phyloP scores from a whole-genome alignment of 2,888 invertebrate species.

The Deroplatys truncata region DNA sequence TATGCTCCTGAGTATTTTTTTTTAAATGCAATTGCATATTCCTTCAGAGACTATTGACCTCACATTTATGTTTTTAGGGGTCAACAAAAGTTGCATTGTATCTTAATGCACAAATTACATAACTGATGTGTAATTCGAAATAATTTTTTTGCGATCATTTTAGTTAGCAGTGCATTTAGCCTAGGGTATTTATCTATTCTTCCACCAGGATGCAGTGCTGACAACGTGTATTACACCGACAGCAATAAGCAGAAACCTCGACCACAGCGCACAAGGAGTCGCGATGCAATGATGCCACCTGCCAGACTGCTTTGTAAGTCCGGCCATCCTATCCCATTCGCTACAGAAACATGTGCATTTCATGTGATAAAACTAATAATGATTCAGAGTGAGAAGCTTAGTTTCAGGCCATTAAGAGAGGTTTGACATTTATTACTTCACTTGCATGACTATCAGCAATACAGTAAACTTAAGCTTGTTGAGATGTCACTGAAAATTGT shows the following conservation, averaged over 20 bases:
- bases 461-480: background rate
- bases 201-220: conserved; percentile 26
- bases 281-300: conserved; percentile 18
- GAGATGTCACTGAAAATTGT: background rate
- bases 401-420: background rate
- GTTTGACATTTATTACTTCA: background rate
- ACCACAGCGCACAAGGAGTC: conserved; percentile 22
- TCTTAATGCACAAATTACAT: too few relatives aligned
- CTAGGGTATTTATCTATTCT: background rate
- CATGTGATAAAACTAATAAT: background rate
- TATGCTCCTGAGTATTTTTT: too few relatives aligned
- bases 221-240: conserved; percentile 16
- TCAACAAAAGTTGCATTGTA: too few relatives aligned
- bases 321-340: background rate
- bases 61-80: too few relatives aligned
- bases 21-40: too few relatives aligned
- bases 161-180: background rate
- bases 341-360: background rate
- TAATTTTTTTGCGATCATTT: background rate
- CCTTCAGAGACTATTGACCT: too few relatives aligned
- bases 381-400: background rate
- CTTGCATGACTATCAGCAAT: background rate
- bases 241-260: conserved; percentile 7
- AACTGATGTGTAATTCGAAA: background rate
- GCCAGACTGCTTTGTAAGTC: conserved; percentile 9